Evolutionary conservation across 37 sponge, comb jelly and placozoan species (phyloP).

Genomic region (Corticium candelabrum): DNA sequence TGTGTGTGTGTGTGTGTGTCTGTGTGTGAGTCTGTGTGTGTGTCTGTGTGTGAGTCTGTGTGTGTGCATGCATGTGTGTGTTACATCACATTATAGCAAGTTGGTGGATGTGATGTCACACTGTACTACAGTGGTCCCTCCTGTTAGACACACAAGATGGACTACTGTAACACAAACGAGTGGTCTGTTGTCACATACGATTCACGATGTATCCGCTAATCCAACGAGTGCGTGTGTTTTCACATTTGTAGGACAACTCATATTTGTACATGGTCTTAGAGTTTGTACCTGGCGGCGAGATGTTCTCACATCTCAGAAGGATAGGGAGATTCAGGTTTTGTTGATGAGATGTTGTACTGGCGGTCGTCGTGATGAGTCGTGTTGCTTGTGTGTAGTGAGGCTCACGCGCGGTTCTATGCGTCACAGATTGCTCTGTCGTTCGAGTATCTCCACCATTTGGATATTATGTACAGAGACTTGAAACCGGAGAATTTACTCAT

Average conservation of each 20-base stretch:
- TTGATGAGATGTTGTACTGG: not conserved
- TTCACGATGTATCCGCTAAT: too few relatives aligned
- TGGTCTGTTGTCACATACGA: too few relatives aligned
- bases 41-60: too few relatives aligned
- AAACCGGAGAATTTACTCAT: conserved; percentile 98
- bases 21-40: too few relatives aligned
- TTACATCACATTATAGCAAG: too few relatives aligned
- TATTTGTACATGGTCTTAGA: conserved; percentile 97
- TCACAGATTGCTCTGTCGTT: conserved; percentile 96
- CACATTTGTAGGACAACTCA: conserved; percentile 73
- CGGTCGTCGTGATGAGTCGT: not conserved
- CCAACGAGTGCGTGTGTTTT: too few relatives aligned
- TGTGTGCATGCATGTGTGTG: too few relatives aligned
- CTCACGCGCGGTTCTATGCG: conserved; percentile 91
- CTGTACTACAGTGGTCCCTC: too few relatives aligned
- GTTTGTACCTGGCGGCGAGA: conserved; percentile 37
- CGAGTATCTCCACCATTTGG: conserved; percentile 93
- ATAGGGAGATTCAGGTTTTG: conserved; percentile 48
- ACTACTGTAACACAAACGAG: too few relatives aligned
- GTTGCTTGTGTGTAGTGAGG: conserved; percentile 28
- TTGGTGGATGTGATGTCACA: too few relatives aligned
- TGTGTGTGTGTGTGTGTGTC: too few relatives aligned
- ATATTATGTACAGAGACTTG: conserved; percentile 96
- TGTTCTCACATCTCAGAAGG: conserved; percentile 50
- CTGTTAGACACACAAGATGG: too few relatives aligned